These are phyloP conservation scores for Sebastes hopkinsi DNA, from an alignment of 2,797 vertebrate genomes.

Conservation along the genomic window DNA sequence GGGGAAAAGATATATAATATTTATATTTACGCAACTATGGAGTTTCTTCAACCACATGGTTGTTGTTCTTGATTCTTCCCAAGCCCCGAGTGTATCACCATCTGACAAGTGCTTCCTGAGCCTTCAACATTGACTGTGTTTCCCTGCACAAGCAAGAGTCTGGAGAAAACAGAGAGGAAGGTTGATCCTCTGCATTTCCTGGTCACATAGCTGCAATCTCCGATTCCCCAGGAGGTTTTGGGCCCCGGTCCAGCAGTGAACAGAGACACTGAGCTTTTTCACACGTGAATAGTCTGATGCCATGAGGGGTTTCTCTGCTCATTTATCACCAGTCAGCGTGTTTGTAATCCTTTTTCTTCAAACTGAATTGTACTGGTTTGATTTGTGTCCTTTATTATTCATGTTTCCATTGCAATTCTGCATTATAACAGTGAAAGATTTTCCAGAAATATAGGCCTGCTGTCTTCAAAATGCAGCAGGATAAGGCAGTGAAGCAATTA, in stretches of 20 bases:
- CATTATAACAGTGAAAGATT: neutral
- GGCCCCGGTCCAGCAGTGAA: slow-evolving; percentile 13
- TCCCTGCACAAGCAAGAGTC: slow-evolving; percentile 77
- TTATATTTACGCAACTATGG: neutral
- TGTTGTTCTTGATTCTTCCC: neutral
- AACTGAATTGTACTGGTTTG: slow-evolving; percentile 9
- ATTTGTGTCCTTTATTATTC: slow-evolving; percentile 22
- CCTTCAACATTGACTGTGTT: slow-evolving; percentile 53
- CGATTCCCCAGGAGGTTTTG: slow-evolving; percentile 15
- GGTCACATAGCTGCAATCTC: slow-evolving; percentile 40
- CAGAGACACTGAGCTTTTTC: slow-evolving; percentile 35
- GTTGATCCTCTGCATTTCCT: slow-evolving; percentile 71
- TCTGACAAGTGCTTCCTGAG: slow-evolving; percentile 64
- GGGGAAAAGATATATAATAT: neutral
- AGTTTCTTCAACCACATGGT: neutral
- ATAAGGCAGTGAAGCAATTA: neutral
- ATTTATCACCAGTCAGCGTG: slow-evolving; percentile 12
- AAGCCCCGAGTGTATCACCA: neutral
- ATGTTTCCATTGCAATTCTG: neutral
- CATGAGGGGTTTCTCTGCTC: slow-evolving; percentile 5
- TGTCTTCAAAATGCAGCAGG: neutral
- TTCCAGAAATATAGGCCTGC: neutral
- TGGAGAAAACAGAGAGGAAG: slow-evolving; percentile 82
- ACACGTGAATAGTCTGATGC: slow-evolving; percentile 9
- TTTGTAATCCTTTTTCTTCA: slow-evolving; percentile 1